Base-by-base conservation (phyloP, 92 coral and sea anemone genomes). In the Anthopleura xanthogrammica region DNA sequence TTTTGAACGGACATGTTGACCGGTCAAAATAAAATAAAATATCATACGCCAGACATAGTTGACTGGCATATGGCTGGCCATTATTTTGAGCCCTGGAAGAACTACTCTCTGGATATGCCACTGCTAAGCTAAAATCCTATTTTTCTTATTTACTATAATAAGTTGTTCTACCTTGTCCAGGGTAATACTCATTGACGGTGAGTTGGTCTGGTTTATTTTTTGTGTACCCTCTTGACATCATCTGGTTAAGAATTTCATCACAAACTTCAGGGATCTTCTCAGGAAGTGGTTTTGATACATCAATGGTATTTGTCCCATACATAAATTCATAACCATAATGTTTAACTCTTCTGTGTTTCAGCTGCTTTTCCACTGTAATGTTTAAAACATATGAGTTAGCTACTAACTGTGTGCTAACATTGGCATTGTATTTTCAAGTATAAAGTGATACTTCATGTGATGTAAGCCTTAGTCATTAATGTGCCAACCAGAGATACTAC, bases 291-390 rank as follows among this genome's bases (percentile, higher is more conserved):
- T 89, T 94, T 64, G 90, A 72, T 41, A 81, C 79, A 90, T 96
- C 94, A 66, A 97, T 93, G 80, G 87, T 92, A 83, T 92, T 97
- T 16, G 92, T 88, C 46, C 95, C 95, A 85, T 97, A 97, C 22
- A 94, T 77, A 84, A 97, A 97, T 57, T 97, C 99, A 80, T 92
- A 97, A 41, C 98, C 99, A 94, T 88, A 97, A 82, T 97, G 99
- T 48, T 92, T 92, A 77, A 94, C 98, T 83, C 92, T 90, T 83
- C 99, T 90, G 88, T 97, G 99, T 58, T 89, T 93, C 72, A 97
- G 94, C 72, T 97, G 90, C 80, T 92, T 91, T 75, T 92, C 86
- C 66, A 87, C 98, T 95, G 17, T 29, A 64, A 7, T 29, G 12
- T 65, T 65, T n/a, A 23, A 65, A 65, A 65, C 14, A 68, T 0